phyloP scores from a whole-genome alignment of 2,797 vertebrate species.

The Sebastiscus tertius region DNA sequence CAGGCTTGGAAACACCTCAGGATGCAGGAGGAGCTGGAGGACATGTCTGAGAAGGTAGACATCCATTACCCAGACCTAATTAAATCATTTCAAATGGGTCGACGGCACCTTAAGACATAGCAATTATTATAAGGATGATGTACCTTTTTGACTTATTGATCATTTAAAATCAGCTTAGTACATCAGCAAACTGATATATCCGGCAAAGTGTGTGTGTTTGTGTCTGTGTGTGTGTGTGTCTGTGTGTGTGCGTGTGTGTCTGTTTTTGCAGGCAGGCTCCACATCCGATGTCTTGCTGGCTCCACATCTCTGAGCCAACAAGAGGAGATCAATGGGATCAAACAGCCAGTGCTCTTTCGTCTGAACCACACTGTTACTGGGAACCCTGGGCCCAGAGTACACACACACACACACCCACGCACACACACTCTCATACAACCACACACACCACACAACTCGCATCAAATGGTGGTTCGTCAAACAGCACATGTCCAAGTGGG shows the following conservation, averaged over 20 bases:
- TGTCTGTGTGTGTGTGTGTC: neutral
- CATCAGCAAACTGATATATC: neutral
- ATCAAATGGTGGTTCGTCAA: neutral
- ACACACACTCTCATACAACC: neutral
- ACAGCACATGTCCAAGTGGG: neutral
- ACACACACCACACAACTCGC: neutral
- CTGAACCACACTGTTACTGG: constrained; percentile 21
- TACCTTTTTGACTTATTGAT: neutral
- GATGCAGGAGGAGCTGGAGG: neutral
- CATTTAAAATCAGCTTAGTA: neutral
- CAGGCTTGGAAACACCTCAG: neutral
- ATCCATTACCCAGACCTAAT: neutral
- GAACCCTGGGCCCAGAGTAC: neutral
- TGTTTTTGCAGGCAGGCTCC: neutral
- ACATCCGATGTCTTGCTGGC: constrained; percentile 3
- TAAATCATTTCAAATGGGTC: neutral
- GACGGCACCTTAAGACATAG: neutral
- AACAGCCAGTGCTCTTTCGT: constrained; percentile 27
- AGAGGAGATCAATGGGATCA: constrained; percentile 50
- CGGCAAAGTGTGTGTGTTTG: neutral
- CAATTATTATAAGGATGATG: neutral
- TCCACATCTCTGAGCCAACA: constrained; percentile 14
- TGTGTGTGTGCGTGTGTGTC: neutral
- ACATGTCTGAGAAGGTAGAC: neutral
- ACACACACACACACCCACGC: neutral